Evolutionary conservation across 1,140 invertebrate species (phyloP).

Genomic region (Cydia amplana): DNA sequence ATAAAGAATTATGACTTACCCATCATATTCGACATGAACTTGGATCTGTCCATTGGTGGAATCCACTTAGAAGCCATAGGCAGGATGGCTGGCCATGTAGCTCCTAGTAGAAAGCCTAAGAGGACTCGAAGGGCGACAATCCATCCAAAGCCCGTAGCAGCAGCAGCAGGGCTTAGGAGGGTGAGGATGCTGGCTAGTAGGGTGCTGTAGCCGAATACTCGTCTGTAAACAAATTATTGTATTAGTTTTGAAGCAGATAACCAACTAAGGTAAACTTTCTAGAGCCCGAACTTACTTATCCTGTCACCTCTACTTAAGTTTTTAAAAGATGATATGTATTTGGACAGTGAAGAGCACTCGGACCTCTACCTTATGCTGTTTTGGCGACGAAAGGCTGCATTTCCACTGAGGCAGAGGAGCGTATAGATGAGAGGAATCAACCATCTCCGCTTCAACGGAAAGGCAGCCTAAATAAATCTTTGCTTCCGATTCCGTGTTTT

Average conservation of each 20-base stretch:
- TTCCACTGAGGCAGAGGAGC: too few species aligned
- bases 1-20: slow-evolving; percentile 72
- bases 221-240: slow-evolving; percentile 52
- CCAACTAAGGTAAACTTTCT: too few species aligned
- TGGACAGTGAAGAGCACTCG: too few species aligned
- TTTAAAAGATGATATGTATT: too few species aligned
- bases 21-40: slow-evolving; percentile 94
- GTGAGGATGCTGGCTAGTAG: slow-evolving; percentile 90
- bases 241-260: neutral
- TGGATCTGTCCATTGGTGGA: slow-evolving; percentile 92
- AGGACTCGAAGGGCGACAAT: slow-evolving; percentile 83
- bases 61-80: slow-evolving; percentile 95
- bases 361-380: too few species aligned
- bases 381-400: too few species aligned
- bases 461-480: neutral
- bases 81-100: slow-evolving; percentile 94
- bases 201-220: slow-evolving; percentile 92
- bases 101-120: slow-evolving; percentile 89
- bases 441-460: neutral
- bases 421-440: too few species aligned
- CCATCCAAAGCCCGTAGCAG: slow-evolving; percentile 82
- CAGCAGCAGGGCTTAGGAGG: slow-evolving; percentile 88
- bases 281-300: too few species aligned
- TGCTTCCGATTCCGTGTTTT: too few species aligned
- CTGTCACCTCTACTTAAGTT: too few species aligned